phyloP scores from a whole-genome alignment of 2,888 invertebrate species.

The Phasia obesa region DNA sequence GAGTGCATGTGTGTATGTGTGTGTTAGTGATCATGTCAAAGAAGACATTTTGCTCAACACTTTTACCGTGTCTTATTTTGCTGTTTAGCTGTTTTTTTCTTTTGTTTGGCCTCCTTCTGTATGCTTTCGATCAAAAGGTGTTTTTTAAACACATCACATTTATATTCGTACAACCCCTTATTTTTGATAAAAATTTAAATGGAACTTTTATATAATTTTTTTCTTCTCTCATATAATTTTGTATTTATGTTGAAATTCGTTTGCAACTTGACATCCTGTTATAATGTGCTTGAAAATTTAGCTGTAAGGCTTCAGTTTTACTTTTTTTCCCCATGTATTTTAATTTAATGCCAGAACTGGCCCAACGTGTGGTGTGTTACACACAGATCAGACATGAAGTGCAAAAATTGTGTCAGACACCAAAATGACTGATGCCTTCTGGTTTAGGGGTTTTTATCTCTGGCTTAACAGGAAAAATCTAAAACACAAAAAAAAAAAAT shows the following conservation, averaged over 20 bases:
- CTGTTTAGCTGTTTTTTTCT: not conserved
- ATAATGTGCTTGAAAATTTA: slow-evolving; percentile 33
- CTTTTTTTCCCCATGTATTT: slow-evolving; percentile 37
- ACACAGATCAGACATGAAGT: slow-evolving; percentile 34
- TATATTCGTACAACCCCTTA: slow-evolving; percentile 36
- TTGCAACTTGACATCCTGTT: slow-evolving; percentile 57
- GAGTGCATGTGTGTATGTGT: not conserved
- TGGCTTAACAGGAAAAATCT: not conserved
- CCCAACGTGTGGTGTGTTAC: slow-evolving; percentile 31
- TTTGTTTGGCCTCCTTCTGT: not conserved
- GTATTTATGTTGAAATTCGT: slow-evolving; percentile 45
- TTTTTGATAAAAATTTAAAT: slow-evolving; percentile 2
- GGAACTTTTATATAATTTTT: not conserved
- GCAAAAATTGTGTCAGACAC: slow-evolving; percentile 63
- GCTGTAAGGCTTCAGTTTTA: slow-evolving; percentile 27
- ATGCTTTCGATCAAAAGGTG: slow-evolving; percentile 27
- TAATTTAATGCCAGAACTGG: slow-evolving; percentile 43
- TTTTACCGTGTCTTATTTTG: slow-evolving; percentile 58
- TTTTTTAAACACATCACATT: slow-evolving; percentile 51
- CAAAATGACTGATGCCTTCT: slow-evolving; percentile 59
- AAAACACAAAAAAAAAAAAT: not conserved
- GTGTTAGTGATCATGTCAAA: slow-evolving; percentile 66
- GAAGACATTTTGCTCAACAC: slow-evolving; percentile 71
- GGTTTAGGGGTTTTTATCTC: slow-evolving; percentile 26
- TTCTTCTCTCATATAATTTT: slow-evolving; percentile 9